Base-by-base conservation (phyloP, 2,888 invertebrate species). In the Lithosia quadra region DNA sequence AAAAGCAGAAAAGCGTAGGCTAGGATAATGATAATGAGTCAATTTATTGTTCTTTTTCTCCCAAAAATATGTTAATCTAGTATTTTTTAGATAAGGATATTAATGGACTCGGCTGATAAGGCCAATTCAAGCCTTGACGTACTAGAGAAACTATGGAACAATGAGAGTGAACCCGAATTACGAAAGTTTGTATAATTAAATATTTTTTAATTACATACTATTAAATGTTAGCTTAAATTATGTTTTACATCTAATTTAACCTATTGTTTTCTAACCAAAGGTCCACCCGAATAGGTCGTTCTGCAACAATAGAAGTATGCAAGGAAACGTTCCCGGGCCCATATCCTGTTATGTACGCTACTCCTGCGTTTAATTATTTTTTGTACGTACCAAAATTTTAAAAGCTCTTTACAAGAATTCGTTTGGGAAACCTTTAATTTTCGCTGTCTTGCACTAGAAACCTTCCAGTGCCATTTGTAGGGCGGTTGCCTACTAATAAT, bases 291-390 rank as follows among this genome's bases (percentile, higher is more conserved):
- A 57, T 64, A 34, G 56, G 64, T 2, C 36, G 39, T n/a, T n/a
- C 64, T 39, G 24, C 24, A n/a, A 62, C 84, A 84, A 75, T 90
- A 71, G 73, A 81, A 80, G 76, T 87, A 63, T 94, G 93, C 75
- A 85, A 87, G 24, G 94, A 94, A 80, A 85, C 73, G 24, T 94
- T 89, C 72, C 61, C 76, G 53, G 84, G 82, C 56, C 71, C 58
- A 3, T 94, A 92, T 77, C 94, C 94, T 18, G 76, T 82, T 9
- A 57, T 91, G 53, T 90, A 82, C 65, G 86, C 75, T 56, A 90
- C 92, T 66, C 94, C 94, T 28, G 87, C 92, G 2, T 94, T 92
- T 75, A 94, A 94, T 74, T 94, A 87, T 81, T 94, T 94, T 78
- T 94, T 88, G 94, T 94, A 84, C 81, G 93, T 88, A 55, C 4